A percentile compares a stretch with the other conserved stretches of the same genome.
Conservation (phyloP, 1,140 invertebrate species). For the Drosophila navojoa region DNA sequence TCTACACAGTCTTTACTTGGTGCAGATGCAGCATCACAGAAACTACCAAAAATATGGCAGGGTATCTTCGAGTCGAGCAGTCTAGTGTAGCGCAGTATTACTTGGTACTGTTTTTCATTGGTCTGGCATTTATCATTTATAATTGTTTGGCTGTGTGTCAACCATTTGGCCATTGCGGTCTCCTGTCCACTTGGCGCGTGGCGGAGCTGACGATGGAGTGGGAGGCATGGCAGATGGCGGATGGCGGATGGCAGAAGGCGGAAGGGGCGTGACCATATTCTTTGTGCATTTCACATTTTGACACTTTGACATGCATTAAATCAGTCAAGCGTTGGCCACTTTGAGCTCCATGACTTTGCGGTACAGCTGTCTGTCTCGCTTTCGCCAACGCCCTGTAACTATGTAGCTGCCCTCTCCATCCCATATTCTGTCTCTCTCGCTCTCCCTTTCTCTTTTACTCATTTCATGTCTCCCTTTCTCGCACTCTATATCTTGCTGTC, state of each 20-base stretch:
- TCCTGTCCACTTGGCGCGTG: not conserved
- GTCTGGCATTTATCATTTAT: conserved; percentile 76
- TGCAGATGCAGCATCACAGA: no score
- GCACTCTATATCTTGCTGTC: not conserved
- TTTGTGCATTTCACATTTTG: conserved; percentile 76
- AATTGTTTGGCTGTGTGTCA: conserved; percentile 70
- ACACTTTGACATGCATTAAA: conserved; percentile 81
- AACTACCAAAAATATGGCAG: not conserved
- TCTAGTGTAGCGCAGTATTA: not conserved
- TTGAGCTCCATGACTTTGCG: conserved; percentile 55
- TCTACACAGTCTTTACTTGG: no score
- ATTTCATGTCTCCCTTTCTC: no score
- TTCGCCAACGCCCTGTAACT: not conserved
- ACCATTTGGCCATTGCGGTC: conserved; percentile 30
- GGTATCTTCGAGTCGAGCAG: not conserved
- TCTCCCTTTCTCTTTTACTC: not conserved
- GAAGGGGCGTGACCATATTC: conserved; percentile 38
- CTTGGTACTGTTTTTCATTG: not conserved
- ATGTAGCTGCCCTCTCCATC: not conserved
- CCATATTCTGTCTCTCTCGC: not conserved
- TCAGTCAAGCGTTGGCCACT: conserved; percentile 71
- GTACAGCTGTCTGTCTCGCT: conserved; percentile 13
- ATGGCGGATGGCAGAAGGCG: no score
- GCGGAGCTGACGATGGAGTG: no score
- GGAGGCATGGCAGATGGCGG: no score